Conservation (phyloP, 2,888 invertebrate species). For the Archaeoteleia sp. region DNA sequence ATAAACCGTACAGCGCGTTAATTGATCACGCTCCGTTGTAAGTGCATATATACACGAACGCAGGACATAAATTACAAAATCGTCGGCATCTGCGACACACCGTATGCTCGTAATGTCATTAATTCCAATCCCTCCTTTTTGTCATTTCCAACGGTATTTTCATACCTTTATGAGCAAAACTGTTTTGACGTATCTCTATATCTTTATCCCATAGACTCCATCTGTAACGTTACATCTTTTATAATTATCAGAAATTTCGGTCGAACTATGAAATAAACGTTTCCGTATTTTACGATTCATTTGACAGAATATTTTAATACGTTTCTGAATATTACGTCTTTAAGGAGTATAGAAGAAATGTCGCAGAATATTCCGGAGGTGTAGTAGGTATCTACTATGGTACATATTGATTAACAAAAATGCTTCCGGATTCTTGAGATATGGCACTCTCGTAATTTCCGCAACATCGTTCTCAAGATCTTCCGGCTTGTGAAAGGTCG, state of each 20-base stretch:
- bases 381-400: neutral
- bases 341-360: neutral
- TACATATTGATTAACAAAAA: constrained; percentile 40
- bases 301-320: neutral
- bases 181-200: constrained; percentile 2
- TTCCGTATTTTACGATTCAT: neutral
- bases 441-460: constrained; percentile 50
- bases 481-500: no score
- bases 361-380: constrained; percentile 20
- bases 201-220: no score
- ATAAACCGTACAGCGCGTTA: constrained; percentile 56
- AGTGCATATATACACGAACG: constrained; percentile 32
- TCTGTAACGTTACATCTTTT: neutral
- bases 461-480: no score
- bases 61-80: constrained; percentile 50
- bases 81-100: constrained; percentile 47
- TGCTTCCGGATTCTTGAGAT: constrained; percentile 43
- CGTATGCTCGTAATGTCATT: constrained; percentile 42
- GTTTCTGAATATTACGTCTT: no score
- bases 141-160: constrained; percentile 30
- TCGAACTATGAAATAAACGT: no score
- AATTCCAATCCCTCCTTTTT: constrained; percentile 38
- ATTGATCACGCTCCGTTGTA: constrained; percentile 51
- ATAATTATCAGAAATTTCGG: no score
- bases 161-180: constrained; percentile 15